These are phyloP conservation scores for Drosophila koepferae DNA, from an alignment of 2,888 invertebrate genomes.

Conservation along the genomic window DNA sequence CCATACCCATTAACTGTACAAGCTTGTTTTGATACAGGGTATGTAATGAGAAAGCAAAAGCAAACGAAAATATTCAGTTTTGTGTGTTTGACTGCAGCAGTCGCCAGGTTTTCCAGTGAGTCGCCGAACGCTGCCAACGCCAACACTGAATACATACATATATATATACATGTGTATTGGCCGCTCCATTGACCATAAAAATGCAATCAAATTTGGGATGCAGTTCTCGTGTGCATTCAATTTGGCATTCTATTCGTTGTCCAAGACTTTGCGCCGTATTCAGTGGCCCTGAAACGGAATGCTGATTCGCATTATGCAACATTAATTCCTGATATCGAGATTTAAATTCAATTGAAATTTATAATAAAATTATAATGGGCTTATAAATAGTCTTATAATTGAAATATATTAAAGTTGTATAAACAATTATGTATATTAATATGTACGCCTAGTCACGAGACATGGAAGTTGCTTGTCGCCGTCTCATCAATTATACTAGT, in stretches of 20 bases:
- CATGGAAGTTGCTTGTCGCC: background rate
- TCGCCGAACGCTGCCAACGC: slow-evolving; percentile 6
- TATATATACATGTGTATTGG: background rate
- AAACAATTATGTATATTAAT: background rate
- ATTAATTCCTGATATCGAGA: slow-evolving; percentile 24
- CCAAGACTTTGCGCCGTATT: slow-evolving; percentile 14
- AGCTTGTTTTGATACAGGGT: background rate
- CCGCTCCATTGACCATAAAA: slow-evolving; percentile 50
- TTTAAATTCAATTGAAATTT: background rate
- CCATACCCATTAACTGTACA: too few species aligned
- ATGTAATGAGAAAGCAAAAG: slow-evolving; percentile 23
- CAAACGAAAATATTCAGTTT: slow-evolving; percentile 11
- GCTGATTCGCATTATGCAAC: slow-evolving; percentile 3
- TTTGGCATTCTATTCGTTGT: slow-evolving; percentile 30
- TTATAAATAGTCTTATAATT: background rate
- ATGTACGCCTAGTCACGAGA: background rate
- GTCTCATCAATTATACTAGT: slow-evolving; percentile 30
- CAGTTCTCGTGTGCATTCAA: slow-evolving; percentile 49
- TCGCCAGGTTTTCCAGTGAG: slow-evolving; percentile 22
- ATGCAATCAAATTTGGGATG: slow-evolving; percentile 52
- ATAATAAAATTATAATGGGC: background rate
- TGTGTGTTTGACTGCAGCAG: background rate
- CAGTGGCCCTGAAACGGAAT: slow-evolving; percentile 17
- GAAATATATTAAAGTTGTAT: background rate
- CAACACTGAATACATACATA: background rate